Evolutionary conservation across 2,113 vertebrate species (phyloP).

Genomic region (Progne subis): DNA sequence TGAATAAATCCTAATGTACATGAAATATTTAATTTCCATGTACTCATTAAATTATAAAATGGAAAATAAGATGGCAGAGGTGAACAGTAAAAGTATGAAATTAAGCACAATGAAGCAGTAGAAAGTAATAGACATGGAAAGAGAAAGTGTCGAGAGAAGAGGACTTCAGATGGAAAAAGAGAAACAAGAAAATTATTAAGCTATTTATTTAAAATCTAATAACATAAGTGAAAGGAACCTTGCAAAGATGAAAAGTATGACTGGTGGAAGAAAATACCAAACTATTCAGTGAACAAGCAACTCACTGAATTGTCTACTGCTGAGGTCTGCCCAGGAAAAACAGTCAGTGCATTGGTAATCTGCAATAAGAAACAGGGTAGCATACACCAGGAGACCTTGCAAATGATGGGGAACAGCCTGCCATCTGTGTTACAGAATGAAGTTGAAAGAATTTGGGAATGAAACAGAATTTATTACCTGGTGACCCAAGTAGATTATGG

Average conservation of each 20-base stretch:
- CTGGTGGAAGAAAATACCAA: not conserved
- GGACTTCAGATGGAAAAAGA: not conserved
- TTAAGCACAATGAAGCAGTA: not conserved
- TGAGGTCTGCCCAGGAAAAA: not conserved
- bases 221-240: rapidly evolving
- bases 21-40: not conserved
- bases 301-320: not conserved
- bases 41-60: not conserved
- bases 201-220: not conserved
- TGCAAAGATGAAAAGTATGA: not conserved
- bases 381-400: not conserved
- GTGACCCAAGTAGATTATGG: not conserved
- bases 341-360: not conserved
- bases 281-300: not conserved
- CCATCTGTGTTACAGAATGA: not conserved
- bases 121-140: not conserved
- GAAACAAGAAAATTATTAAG: not conserved
- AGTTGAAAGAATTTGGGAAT: not conserved
- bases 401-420: not conserved
- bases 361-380: not conserved
- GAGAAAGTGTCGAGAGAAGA: not conserved
- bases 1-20: not conserved
- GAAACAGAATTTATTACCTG: not conserved
- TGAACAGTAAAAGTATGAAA: not conserved
- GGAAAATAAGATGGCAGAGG: rapidly evolving